Evolutionary conservation across 2,797 vertebrate genomes (phyloP).

Genomic region (Peromyscus nudipes): DNA sequence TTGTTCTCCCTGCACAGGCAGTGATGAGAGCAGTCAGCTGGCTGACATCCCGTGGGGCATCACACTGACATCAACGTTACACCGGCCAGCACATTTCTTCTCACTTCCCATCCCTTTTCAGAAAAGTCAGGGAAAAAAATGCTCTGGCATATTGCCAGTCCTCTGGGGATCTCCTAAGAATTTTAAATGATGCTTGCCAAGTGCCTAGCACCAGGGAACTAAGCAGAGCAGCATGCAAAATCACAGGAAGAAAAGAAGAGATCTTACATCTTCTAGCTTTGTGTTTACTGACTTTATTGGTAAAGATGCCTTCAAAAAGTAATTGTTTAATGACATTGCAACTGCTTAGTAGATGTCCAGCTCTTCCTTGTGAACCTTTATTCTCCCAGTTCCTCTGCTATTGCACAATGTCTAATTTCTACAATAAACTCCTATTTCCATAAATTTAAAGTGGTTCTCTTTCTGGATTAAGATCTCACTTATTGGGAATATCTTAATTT

Average conservation of each 20-base stretch:
- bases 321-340: neutral
- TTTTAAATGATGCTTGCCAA: slow-evolving; percentile 46
- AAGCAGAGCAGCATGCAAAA: neutral
- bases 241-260: neutral
- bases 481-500: neutral
- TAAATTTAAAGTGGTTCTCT: neutral
- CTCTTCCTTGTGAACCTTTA: neutral
- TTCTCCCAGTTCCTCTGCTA: neutral
- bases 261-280: neutral
- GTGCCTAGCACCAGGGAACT: neutral
- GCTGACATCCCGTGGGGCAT: neutral
- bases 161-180: slow-evolving; percentile 11
- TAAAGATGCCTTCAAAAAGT: slow-evolving; percentile 26
- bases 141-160: neutral
- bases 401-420: neutral
- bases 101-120: neutral
- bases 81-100: neutral
- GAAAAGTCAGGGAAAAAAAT: neutral
- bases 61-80: neutral
- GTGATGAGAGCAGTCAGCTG: neutral
- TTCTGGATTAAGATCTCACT: neutral
- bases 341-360: neutral
- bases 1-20: neutral
- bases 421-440: neutral
- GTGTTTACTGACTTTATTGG: neutral